These are phyloP conservation scores for Trinorchestia longiramus DNA, from an alignment of 1,140 invertebrate species.

Conservation along the genomic window DNA sequence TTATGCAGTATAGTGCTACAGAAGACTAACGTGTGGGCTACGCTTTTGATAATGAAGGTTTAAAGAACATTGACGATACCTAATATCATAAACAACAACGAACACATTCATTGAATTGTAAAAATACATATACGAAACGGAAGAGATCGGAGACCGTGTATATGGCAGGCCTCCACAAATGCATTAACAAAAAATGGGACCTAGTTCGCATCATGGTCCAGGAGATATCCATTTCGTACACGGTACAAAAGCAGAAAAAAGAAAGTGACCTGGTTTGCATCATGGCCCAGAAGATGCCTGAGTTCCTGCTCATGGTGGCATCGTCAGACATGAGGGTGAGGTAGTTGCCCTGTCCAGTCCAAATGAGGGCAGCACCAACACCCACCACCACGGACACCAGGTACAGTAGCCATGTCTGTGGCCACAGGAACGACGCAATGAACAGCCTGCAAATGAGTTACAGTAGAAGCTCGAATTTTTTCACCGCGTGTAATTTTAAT, in stretches of 20 bases:
- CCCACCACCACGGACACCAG: slow-evolving; percentile 86
- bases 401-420: slow-evolving; percentile 86
- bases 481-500: too few species aligned
- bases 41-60: too few species aligned
- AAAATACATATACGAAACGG: too few species aligned
- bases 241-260: too few species aligned
- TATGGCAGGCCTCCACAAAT: too few species aligned
- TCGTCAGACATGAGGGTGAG: slow-evolving; percentile 89
- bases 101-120: too few species aligned
- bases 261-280: slow-evolving; percentile 75
- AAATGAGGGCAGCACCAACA: slow-evolving; percentile 88
- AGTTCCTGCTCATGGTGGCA: slow-evolving; percentile 90
- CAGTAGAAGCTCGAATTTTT: too few species aligned
- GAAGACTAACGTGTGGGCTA: too few species aligned
- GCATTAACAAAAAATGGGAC: slow-evolving; percentile 39
- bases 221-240: slow-evolving; percentile 79
- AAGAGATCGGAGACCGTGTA: too few species aligned
- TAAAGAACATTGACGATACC: too few species aligned
- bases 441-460: slow-evolving; percentile 70
- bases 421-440: slow-evolving; percentile 82
- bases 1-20: too few species aligned
- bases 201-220: slow-evolving; percentile 89
- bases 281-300: slow-evolving; percentile 95
- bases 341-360: slow-evolving; percentile 89
- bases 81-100: too few species aligned